Conservation (phyloP, 2,888 invertebrate genomes). For the Stomorhina lunata region DNA sequence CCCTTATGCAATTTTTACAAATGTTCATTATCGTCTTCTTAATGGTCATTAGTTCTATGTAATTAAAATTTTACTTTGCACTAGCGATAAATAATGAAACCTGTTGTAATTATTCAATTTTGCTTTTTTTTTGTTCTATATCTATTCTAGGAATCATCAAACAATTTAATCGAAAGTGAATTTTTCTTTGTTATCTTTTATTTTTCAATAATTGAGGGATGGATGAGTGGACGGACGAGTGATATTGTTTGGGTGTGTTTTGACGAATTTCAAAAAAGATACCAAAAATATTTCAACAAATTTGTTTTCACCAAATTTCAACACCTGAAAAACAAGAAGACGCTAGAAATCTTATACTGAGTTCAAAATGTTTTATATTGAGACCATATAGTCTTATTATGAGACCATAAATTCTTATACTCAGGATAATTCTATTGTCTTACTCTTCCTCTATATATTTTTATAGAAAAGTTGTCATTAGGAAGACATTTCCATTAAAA, state of each 20-base stretch:
- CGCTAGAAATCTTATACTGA: too few species aligned
- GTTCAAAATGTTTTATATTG: too few species aligned
- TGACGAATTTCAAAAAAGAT: conserved; percentile 10
- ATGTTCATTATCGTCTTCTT: too few species aligned
- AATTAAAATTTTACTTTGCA: background rate
- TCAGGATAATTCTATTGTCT: too few species aligned
- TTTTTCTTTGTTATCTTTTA: conserved; percentile 3
- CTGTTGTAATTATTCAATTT: conserved; percentile 36
- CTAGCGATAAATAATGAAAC: conserved; percentile 7
- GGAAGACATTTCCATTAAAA: too few species aligned
- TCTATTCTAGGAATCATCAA: conserved; percentile 1
- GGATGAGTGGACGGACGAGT: background rate
- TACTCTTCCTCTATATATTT: too few species aligned
- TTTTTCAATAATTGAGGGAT: background rate
- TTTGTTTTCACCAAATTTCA: too few species aligned
- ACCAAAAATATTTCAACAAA: conserved; percentile 42
- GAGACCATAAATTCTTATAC: too few species aligned
- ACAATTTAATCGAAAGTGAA: conserved; percentile 33
- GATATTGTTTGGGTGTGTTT: background rate
- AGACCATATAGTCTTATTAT: too few species aligned
- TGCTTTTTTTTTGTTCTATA: conserved; percentile 19
- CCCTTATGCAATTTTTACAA: background rate
- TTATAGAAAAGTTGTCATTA: too few species aligned
- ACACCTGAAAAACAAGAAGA: too few species aligned
- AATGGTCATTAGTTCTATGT: background rate